These are phyloP conservation scores for Isoperla grammatica DNA, from an alignment of 2,888 invertebrate genomes.

Conservation along the genomic window DNA sequence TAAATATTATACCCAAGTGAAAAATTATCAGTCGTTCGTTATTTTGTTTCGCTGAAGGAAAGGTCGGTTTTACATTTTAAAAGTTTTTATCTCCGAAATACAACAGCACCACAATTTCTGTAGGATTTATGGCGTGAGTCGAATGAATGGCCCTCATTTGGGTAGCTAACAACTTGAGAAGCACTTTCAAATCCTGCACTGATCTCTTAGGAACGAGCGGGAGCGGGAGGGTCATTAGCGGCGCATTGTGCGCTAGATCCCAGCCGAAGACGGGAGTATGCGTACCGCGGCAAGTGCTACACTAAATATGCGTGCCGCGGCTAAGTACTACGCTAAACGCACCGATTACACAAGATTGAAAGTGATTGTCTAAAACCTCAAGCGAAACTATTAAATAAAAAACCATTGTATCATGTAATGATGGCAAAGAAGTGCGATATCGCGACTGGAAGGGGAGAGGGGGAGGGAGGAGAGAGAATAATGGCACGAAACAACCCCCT, in stretches of 20 bases:
- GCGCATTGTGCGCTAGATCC: not conserved
- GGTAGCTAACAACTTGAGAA: too few relatives aligned
- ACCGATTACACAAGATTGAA: slow-evolving; percentile 8
- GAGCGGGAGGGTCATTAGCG: not conserved
- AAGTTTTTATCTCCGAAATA: too few relatives aligned
- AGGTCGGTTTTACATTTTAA: too few relatives aligned
- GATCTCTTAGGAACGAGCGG: too few relatives aligned
- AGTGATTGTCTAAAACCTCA: slow-evolving; percentile 7
- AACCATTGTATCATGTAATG: slow-evolving; percentile 10
- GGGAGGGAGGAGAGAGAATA: slow-evolving; percentile 1
- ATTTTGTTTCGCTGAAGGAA: too few relatives aligned
- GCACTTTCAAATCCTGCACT: not conserved
- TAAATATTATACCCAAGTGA: too few relatives aligned
- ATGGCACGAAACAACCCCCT: slow-evolving; percentile 7
- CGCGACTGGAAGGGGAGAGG: slow-evolving; percentile 10
- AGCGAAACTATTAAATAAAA: slow-evolving; percentile 8
- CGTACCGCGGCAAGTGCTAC: not conserved
- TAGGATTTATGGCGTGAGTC: too few relatives aligned
- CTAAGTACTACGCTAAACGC: not conserved
- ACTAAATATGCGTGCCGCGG: not conserved
- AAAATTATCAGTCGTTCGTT: too few relatives aligned
- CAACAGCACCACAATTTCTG: too few relatives aligned
- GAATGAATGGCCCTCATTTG: too few relatives aligned
- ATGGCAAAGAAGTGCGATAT: slow-evolving; percentile 2
- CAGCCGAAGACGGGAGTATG: not conserved